Percentiles rank a stretch among this genome's conserved stretches.
Conservation (phyloP, 2,888 invertebrate species). For the Fragum fragum region DNA sequence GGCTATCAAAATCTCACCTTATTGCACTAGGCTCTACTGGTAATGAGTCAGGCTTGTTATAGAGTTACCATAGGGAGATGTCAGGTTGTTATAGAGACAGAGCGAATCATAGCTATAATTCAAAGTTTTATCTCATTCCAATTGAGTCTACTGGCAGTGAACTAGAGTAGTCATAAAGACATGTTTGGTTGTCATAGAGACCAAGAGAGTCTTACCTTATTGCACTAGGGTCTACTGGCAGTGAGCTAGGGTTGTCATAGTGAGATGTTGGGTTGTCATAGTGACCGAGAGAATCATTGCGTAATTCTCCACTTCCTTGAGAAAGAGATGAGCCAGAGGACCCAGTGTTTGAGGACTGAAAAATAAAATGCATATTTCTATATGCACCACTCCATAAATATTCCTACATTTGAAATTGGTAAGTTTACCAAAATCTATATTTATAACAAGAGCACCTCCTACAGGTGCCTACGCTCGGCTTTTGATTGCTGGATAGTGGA, state of each 20-base stretch:
- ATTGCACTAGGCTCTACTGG: slow-evolving; percentile 36
- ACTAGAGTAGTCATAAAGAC: slow-evolving; percentile 73
- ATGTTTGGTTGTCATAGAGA: slow-evolving; percentile 70
- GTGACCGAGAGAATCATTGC: slow-evolving; percentile 66
- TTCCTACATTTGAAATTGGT: too few relatives aligned
- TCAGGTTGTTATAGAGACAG: slow-evolving; percentile 72
- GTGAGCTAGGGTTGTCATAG: slow-evolving; percentile 74
- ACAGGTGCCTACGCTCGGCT: too few relatives aligned
- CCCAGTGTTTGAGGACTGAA: slow-evolving; percentile 27
- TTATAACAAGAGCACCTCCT: too few relatives aligned
- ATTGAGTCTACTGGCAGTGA: slow-evolving; percentile 70
- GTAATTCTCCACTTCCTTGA: slow-evolving; percentile 66
- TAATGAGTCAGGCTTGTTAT: slow-evolving; percentile 74
- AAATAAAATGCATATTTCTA: background rate
- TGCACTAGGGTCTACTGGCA: slow-evolving; percentile 72
- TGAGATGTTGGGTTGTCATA: slow-evolving; percentile 72
- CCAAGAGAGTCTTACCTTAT: slow-evolving; percentile 70
- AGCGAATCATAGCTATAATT: slow-evolving; percentile 71
- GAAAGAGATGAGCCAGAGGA: slow-evolving; percentile 67
- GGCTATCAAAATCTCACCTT: too few relatives aligned
- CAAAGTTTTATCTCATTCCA: slow-evolving; percentile 70
- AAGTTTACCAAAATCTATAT: too few relatives aligned
- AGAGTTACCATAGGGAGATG: slow-evolving; percentile 51
- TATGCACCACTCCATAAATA: background rate
- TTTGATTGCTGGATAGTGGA: too few relatives aligned